phyloP scores from a whole-genome alignment of 2,113 vertebrate genomes.

The Rallus limicola region DNA sequence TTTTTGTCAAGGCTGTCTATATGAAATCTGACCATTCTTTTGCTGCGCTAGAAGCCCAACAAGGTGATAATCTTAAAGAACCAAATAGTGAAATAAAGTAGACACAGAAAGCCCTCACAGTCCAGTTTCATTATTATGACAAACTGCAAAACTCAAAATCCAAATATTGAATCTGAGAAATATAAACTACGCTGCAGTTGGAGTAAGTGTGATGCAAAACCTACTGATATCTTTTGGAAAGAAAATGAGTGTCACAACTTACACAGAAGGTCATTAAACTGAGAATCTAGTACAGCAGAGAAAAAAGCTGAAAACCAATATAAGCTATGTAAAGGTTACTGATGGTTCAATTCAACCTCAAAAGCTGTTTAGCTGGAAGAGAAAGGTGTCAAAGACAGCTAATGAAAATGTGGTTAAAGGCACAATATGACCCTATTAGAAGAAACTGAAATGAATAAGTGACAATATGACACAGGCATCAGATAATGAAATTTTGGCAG shows the following conservation, averaged over 20 bases:
- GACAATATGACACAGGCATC: conserved; percentile 19
- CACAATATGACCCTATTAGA: background rate
- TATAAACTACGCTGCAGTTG: background rate
- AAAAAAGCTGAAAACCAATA: background rate
- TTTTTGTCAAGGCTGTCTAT: background rate
- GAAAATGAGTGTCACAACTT: background rate
- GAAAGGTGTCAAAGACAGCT: conserved; percentile 36
- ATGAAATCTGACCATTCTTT: background rate
- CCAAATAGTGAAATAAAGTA: background rate
- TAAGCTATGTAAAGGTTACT: background rate
- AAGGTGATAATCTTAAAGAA: background rate
- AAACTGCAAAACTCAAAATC: background rate
- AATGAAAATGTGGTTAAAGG: conserved; percentile 23
- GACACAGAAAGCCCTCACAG: background rate
- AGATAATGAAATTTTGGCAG: conserved; percentile 36
- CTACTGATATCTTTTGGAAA: background rate
- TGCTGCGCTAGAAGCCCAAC: background rate
- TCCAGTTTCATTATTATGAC: background rate
- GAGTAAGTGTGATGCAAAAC: background rate
- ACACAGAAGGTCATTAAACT: background rate
- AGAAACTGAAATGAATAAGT: conserved; percentile 15
- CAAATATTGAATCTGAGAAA: background rate
- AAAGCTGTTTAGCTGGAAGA: conserved; percentile 14
- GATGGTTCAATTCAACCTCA: background rate
- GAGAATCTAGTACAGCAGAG: background rate